These are phyloP conservation scores for Dioctria rufipes DNA, from an alignment of 2,888 invertebrate species.

Conservation along the genomic window DNA sequence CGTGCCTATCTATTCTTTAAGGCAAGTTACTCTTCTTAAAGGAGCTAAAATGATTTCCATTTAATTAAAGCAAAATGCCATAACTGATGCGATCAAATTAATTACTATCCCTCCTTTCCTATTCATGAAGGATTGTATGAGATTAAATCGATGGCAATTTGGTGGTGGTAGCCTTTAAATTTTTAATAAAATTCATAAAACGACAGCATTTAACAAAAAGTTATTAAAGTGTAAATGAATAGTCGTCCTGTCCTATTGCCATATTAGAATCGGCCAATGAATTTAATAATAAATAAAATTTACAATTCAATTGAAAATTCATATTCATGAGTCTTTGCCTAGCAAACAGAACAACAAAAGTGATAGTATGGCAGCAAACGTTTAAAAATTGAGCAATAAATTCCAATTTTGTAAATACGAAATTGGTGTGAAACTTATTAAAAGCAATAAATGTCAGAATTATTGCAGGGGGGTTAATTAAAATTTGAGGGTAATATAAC, in stretches of 20 bases:
- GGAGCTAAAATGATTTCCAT: too few relatives aligned
- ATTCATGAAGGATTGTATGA: background rate
- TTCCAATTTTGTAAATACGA: conserved; percentile 29
- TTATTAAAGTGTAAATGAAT: too few relatives aligned
- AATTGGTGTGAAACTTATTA: conserved; percentile 40
- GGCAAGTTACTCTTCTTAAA: too few relatives aligned
- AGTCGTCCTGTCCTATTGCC: too few relatives aligned
- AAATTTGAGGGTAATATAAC: conserved; percentile 24
- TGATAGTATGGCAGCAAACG: background rate
- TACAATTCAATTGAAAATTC: conserved; percentile 38
- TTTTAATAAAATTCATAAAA: conserved; percentile 26
- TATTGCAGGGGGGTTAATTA: conserved; percentile 37
- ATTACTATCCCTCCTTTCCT: too few relatives aligned
- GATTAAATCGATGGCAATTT: conserved; percentile 35
- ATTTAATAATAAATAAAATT: conserved; percentile 7
- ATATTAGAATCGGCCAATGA: too few relatives aligned
- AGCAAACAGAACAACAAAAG: too few relatives aligned
- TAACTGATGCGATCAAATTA: too few relatives aligned
- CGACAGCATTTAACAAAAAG: background rate
- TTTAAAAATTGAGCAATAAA: conserved; percentile 24
- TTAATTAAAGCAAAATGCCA: too few relatives aligned
- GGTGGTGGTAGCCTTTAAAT: background rate
- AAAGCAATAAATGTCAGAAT: conserved; percentile 42
- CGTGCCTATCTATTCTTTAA: too few relatives aligned
- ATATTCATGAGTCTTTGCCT: background rate